Evolutionary conservation across 2,888 invertebrate species (phyloP).

Genomic region (Andrena bucephala): DNA sequence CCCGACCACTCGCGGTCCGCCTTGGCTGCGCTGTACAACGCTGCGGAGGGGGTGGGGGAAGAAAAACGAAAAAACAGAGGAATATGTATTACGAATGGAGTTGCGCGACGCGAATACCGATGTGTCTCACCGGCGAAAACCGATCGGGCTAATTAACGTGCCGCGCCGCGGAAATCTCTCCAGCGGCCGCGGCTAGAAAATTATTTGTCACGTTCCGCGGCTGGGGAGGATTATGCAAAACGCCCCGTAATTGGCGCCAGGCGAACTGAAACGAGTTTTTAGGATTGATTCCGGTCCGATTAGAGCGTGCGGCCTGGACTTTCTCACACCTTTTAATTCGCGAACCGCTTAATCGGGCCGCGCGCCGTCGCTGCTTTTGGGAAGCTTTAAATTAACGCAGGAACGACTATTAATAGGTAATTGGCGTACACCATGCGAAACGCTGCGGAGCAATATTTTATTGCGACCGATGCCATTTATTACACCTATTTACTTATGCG

Average conservation of each 20-base stretch:
- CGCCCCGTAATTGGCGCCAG: constrained; percentile 51
- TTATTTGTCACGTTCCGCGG: constrained; percentile 48
- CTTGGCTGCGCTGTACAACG: constrained; percentile 1
- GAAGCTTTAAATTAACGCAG: constrained; percentile 3
- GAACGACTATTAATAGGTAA: not conserved
- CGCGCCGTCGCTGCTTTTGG: not conserved
- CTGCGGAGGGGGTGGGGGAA: not conserved
- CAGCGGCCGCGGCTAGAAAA: constrained; percentile 29
- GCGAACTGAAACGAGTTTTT: constrained; percentile 43
- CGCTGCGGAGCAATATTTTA: not conserved
- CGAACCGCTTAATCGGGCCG: constrained; percentile 7
- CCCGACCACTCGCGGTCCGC: not conserved
- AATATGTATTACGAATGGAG: constrained; percentile 14
- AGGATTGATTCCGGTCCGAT: constrained; percentile 39
- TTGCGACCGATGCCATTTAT: not conserved
- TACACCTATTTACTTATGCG: not conserved
- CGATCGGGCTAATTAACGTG: constrained; percentile 49
- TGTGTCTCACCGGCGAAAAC: constrained; percentile 31
- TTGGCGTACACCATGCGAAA: not conserved
- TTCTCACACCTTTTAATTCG: constrained; percentile 39
- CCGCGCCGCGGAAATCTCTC: constrained; percentile 26
- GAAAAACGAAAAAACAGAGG: not conserved
- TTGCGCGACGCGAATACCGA: constrained; percentile 34
- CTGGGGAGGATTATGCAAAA: constrained; percentile 50
- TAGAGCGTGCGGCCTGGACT: constrained; percentile 20